Base-by-base conservation (phyloP, 2,888 invertebrate genomes). In the Antheraea assamensis region DNA sequence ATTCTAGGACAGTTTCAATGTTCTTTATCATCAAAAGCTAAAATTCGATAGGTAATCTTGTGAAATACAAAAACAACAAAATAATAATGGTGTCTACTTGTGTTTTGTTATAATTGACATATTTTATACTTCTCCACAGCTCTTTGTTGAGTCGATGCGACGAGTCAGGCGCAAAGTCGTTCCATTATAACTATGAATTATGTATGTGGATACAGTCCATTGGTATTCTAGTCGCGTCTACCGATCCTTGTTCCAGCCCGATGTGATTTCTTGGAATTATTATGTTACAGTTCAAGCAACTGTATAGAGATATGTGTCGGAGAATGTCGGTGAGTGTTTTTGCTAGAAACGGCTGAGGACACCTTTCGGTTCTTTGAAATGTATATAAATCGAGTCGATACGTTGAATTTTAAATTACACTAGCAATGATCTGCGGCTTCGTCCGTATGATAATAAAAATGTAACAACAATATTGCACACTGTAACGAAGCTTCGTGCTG, bases 231-330 rank as follows among this genome's bases (percentile, higher is more conserved):
- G 68, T 68, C 21, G 21, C 35, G 35, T n/a, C 13, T 68, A 68
- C 68, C 31, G 68, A 35, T 68, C 68, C 68, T 35, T 68, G n/a
- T 68, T 68, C 35, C 68, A 68, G 35, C 68, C 68, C 68, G 68
- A 13, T 68, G 31, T 68, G 68, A 68, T 68, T 68, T 68, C 68
- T 68, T 13, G 35, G 68, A 35, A 68, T 68, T 68, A 35, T 68
- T 68, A 35, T 68, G 35, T 64, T 68, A 68, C 35, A 68, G 68
- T 68, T 68, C 35, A 68, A 68, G 35, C 31, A 68, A 35, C 35
- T 68, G 35, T 35, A 10, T 68, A 31, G 68, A 21, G 68, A 21
- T n/a, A n/a, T 68, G 35, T 35, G 35, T 35, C 68, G 68, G 68
- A n/a, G 68, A 68, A 68, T 35, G 68, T 68, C 66, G 66, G 31